Percentiles rank a stretch among this genome's conserved stretches.
Conservation (phyloP, 2,113 vertebrate species). For the Anhinga rufa region DNA sequence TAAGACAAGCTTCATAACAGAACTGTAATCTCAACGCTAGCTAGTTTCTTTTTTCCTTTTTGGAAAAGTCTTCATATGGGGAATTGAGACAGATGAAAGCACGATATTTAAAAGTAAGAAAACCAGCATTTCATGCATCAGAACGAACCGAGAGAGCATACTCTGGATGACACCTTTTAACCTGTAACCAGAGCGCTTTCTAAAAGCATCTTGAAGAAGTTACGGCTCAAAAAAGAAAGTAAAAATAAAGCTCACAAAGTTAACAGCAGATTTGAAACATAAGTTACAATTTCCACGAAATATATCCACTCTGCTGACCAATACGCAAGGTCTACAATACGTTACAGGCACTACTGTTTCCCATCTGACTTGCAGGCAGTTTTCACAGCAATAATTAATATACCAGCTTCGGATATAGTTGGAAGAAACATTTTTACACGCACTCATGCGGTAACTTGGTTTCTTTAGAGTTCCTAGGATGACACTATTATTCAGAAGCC, state of each 20-base stretch:
- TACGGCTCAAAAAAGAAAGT: background rate
- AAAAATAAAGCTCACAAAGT: background rate
- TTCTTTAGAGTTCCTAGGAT: background rate
- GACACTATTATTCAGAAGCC: background rate
- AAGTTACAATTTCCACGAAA: background rate
- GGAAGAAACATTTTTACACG: background rate
- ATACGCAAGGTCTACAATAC: fast-evolving
- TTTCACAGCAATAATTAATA: background rate
- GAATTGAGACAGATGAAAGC: background rate
- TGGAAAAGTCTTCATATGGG: background rate
- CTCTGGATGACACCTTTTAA: background rate
- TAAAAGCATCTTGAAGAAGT: background rate
- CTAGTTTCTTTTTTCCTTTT: background rate
- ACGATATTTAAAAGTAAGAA: background rate
- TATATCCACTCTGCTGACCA: fast-evolving
- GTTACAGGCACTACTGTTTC: background rate
- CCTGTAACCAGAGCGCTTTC: background rate
- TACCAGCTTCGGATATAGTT: fast-evolving
- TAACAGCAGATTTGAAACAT: background rate
- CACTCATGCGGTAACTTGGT: background rate
- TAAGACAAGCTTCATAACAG: background rate
- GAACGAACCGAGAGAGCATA: background rate
- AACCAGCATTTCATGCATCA: background rate
- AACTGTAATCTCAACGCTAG: background rate
- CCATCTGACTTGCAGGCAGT: background rate